phyloP scores from a whole-genome alignment of 53 echinoderm and acorn worm genomes.

The Paracentrotus lividus region DNA sequence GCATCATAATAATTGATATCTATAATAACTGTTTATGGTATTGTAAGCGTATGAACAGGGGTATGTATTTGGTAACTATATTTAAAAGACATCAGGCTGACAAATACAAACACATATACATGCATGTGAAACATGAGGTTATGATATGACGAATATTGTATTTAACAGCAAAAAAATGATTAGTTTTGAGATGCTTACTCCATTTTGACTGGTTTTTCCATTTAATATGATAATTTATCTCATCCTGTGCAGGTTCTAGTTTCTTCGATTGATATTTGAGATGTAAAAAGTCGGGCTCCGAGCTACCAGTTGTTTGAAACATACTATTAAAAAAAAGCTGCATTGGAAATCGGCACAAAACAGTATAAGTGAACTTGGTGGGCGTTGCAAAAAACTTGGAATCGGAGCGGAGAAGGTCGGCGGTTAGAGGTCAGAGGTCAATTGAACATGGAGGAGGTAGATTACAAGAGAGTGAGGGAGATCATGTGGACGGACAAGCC shows the following conservation, averaged over 20 bases:
- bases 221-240: not conserved
- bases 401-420: not conserved
- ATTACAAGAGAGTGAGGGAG: slow-evolving; percentile 39
- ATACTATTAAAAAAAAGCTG: not conserved
- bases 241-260: not conserved
- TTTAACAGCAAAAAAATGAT: not conserved
- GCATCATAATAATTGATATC: too few relatives aligned
- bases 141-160: too few relatives aligned
- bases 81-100: not conserved
- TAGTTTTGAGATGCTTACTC: too few relatives aligned
- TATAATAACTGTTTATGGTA: too few relatives aligned
- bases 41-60: too few relatives aligned
- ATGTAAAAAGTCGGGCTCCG: not conserved
- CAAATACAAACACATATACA: too few relatives aligned
- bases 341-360: not conserved
- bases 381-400: not conserved
- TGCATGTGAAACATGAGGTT: too few relatives aligned
- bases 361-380: not conserved
- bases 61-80: not conserved
- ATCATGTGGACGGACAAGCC: slow-evolving; percentile 60
- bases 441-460: slow-evolving; percentile 43
- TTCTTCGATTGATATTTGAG: not conserved
- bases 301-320: too few relatives aligned
- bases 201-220: too few relatives aligned
- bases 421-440: not conserved